Percentiles rank a stretch among this genome's conserved stretches.
Conservation (phyloP, 2,888 invertebrate species). For the Colletes collaris region DNA sequence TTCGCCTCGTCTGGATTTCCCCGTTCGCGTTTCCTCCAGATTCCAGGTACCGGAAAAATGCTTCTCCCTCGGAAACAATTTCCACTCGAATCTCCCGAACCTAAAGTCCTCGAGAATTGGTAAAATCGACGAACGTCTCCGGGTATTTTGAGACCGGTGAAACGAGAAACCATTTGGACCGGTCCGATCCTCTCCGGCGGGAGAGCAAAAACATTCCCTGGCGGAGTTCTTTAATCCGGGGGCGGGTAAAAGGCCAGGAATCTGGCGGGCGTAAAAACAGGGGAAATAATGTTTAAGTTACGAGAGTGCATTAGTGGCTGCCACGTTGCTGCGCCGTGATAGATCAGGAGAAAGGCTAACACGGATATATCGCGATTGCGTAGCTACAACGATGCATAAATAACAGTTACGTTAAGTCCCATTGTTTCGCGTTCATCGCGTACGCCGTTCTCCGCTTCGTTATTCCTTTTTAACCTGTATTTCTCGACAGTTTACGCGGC, state of each 20-base stretch:
- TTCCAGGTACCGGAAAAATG: too few species aligned
- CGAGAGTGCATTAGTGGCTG: slow-evolving; percentile 4
- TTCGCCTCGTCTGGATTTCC: too few species aligned
- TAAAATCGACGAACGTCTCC: neutral
- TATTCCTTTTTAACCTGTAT: neutral
- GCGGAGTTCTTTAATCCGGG: slow-evolving; percentile 9
- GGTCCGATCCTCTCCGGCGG: neutral
- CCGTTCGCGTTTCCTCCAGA: too few species aligned
- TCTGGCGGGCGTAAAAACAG: neutral
- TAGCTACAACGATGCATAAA: slow-evolving; percentile 7
- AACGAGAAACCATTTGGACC: slow-evolving; percentile 2
- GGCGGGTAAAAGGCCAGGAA: neutral
- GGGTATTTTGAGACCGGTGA: neutral
- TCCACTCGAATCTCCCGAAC: too few species aligned
- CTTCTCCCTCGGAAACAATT: too few species aligned
- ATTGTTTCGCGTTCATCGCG: neutral
- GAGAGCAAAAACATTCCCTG: slow-evolving; percentile 3
- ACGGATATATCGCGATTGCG: slow-evolving; percentile 8
- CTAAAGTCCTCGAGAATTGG: neutral
- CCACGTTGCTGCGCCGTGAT: neutral
- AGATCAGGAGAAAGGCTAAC: slow-evolving; percentile 19
- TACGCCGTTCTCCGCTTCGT: neutral
- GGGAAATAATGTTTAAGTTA: neutral
- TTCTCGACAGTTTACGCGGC: neutral
- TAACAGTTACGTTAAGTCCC: slow-evolving; percentile 16